Evolutionary conservation across 2,797 vertebrate species (phyloP), one percentile per base, ranked within the genome.

Genomic region (Pygocentrus nattereri): DNA sequence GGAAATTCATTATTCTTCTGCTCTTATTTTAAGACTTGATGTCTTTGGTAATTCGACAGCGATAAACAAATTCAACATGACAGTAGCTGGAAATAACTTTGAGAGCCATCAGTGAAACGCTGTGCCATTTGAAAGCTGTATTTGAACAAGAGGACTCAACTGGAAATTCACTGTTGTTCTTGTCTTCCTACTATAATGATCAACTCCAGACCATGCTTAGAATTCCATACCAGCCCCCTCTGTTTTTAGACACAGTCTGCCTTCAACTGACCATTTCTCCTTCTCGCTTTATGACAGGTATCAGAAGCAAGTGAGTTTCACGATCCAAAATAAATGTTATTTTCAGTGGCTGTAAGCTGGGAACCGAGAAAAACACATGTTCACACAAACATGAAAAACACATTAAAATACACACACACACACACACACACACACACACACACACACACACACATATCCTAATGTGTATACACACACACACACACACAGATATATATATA

Each of bases 311-410:
- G 62, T 74, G 82, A 16, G 62, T 89, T 88, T 83, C 68, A 74
- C 68, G 73, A 79, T 93, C 91, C 91, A 94, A 93, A 84, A 76
- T 84, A 91, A 93, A 93, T 92, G 86, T 92, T 92, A 85, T 88
- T 92, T 93, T 92, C 87, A 78, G 85, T 83, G 82, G 80, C 85
- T 87, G 88, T 81, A 72, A 88, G 86, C 90, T 90, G 69, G 62
- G 88, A 89, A 89, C 84, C 70, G 85, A 81, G 64, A 50, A 80
- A 87, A 85, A 87, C 64, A n/a, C 69, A 67, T 71, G 76, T 85
- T 86, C 82, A 76, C 81, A 84, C 83, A 65, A 81, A 81, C 74
- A 76, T 67, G 52, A 69, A 58, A 76, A 79, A 73, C 44, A 62
- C 76, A 69, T 47, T 76, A 27, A 81, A 75, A 73, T 47, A 71